A percentile compares a stretch with the other conserved stretches of the same genome.
phyloP scores from a whole-genome alignment of 30 jellyfish, hydroid and myxozoan species.

The Chrysaora quinquecirrha region DNA sequence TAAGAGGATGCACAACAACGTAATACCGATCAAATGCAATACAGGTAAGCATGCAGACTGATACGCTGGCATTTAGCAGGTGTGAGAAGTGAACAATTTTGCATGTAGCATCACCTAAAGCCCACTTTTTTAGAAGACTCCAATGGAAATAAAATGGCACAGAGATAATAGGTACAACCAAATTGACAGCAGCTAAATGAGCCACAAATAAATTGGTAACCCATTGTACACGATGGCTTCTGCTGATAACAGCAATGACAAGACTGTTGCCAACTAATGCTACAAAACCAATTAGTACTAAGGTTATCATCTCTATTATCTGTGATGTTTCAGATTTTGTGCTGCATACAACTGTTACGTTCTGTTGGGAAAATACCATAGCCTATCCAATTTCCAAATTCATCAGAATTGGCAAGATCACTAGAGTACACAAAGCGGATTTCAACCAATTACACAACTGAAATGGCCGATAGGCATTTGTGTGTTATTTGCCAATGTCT shows the following conservation, averaged over 20 bases:
- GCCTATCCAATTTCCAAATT: not conserved
- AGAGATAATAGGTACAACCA: conserved; percentile 63
- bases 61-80: conserved; percentile 60
- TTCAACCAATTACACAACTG: too few relatives aligned
- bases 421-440: too few relatives aligned
- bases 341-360: not conserved
- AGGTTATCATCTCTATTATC: conserved; percentile 40
- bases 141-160: conserved; percentile 76
- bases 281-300: conserved; percentile 31
- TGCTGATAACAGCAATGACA: conserved; percentile 73
- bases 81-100: conserved; percentile 72
- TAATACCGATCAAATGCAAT: conserved; percentile 85
- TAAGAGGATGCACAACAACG: conserved; percentile 83
- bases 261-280: conserved; percentile 71
- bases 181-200: conserved; percentile 72
- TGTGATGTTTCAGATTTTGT: conserved; percentile 1
- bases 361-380: not conserved
- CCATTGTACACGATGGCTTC: conserved; percentile 87
- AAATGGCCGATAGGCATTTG: too few relatives aligned
- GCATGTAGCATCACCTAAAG: conserved; percentile 52
- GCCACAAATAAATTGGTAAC: conserved; percentile 85
- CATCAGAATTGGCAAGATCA: too few relatives aligned
- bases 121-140: conserved; percentile 50
- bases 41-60: conserved; percentile 82
- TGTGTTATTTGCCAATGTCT: too few relatives aligned